Conservation (phyloP, 2,888 invertebrate genomes). For the Ornithoptera priamus region DNA sequence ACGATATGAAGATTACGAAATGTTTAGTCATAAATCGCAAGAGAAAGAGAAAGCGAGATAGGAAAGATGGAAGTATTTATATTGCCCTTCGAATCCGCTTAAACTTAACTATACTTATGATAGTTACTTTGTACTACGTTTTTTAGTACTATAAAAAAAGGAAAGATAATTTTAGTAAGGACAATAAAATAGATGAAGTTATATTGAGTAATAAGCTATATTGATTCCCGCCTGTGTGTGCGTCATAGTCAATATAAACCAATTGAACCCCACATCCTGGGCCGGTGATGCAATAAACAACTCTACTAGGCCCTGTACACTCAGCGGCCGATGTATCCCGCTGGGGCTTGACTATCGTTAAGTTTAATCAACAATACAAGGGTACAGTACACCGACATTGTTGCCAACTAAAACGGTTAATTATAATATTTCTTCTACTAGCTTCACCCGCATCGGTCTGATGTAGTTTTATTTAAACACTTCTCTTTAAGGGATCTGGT, state of each 20-base stretch:
- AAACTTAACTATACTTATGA: no score
- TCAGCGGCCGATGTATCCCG: conserved; percentile 38
- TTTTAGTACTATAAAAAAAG: neutral
- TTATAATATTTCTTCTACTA: conserved; percentile 13
- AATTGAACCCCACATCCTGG: conserved; percentile 64
- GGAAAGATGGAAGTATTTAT: no score
- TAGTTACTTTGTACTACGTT: no score
- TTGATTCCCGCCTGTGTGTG: conserved; percentile 52
- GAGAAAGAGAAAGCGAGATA: no score
- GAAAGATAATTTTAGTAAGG: neutral
- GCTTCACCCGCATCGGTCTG: neutral
- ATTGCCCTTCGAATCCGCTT: no score
- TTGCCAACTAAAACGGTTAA: conserved; percentile 30
- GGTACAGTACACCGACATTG: conserved; percentile 29
- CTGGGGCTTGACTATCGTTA: conserved; percentile 42
- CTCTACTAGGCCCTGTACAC: conserved; percentile 20
- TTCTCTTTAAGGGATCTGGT: neutral
- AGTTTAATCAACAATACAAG: conserved; percentile 41
- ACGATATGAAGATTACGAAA: no score
- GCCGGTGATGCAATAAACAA: conserved; percentile 37
- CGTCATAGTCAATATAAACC: conserved; percentile 64
- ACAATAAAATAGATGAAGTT: conserved; percentile 40
- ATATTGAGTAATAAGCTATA: conserved; percentile 37
- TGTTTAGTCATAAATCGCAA: no score
- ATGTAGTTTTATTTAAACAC: neutral